phyloP scores from a whole-genome alignment of 2,888 invertebrate species.

The Eurytoma californica region DNA sequence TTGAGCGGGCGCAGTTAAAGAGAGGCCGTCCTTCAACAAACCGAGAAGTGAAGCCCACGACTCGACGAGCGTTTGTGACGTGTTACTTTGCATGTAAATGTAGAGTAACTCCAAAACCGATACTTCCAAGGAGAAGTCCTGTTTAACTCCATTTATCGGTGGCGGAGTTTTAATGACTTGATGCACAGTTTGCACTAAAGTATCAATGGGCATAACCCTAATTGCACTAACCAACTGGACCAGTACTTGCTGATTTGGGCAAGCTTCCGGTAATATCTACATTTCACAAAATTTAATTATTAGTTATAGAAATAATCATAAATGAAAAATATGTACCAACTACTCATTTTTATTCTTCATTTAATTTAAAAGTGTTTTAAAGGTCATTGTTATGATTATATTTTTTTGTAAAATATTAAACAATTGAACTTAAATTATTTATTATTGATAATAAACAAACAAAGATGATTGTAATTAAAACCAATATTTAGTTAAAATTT shows the following conservation, averaged over 20 bases:
- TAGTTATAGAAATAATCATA: neutral
- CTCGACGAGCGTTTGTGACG: conserved; percentile 83
- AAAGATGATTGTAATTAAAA: too few relatives aligned
- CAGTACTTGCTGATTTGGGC: conserved; percentile 83
- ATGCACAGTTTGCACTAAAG: conserved; percentile 87
- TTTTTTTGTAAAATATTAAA: too few relatives aligned
- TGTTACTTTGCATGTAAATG: conserved; percentile 81
- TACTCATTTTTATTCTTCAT: too few relatives aligned
- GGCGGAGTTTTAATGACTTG: conserved; percentile 89
- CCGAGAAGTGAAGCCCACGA: conserved; percentile 86
- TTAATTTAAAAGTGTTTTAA: too few relatives aligned
- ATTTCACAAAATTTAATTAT: conserved; percentile 55
- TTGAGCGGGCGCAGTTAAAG: conserved; percentile 84
- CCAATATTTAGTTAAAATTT: too few relatives aligned
- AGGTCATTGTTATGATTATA: too few relatives aligned
- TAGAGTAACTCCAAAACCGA: conserved; percentile 89
- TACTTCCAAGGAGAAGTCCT: conserved; percentile 83
- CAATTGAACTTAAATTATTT: too few relatives aligned
- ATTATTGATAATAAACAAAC: too few relatives aligned
- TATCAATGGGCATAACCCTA: conserved; percentile 89
- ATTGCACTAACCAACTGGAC: conserved; percentile 88
- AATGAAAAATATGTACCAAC: neutral
- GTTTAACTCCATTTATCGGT: conserved; percentile 78
- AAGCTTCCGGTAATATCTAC: conserved; percentile 80
- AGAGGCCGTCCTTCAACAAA: conserved; percentile 85